Percentiles rank a stretch among this genome's conserved stretches.
Conservation (phyloP, 2,888 invertebrate genomes). For the Tetramorium bicarinatum region DNA sequence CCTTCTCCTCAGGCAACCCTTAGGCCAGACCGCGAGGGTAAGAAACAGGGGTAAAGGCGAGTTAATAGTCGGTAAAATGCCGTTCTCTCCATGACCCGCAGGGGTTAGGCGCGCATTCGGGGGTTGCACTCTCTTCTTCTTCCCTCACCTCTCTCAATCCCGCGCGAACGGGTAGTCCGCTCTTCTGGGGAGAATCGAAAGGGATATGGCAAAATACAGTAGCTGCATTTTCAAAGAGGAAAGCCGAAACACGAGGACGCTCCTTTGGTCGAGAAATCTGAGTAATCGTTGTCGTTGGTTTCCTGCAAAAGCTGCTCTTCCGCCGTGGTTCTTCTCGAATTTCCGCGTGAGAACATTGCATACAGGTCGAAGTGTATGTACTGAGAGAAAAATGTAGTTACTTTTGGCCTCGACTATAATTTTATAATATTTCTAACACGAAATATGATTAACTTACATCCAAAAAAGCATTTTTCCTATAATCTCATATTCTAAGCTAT, state of each 20-base stretch:
- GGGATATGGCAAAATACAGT: constrained; percentile 35
- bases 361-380: too few species aligned
- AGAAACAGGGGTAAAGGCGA: constrained; percentile 85
- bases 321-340: constrained; percentile 48
- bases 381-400: background rate
- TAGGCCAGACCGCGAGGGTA: constrained; percentile 62
- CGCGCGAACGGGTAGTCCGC: constrained; percentile 42
- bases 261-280: constrained; percentile 82
- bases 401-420: too few species aligned
- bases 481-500: too few species aligned
- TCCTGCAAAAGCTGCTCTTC: constrained; percentile 49
- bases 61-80: constrained; percentile 87
- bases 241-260: constrained; percentile 73
- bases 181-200: constrained; percentile 64
- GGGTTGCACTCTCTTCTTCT: constrained; percentile 47
- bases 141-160: constrained; percentile 61
- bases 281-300: constrained; percentile 74
- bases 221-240: constrained; percentile 49
- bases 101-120: constrained; percentile 71
- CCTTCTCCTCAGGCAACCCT: background rate
- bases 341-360: constrained; percentile 59
- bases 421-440: too few species aligned
- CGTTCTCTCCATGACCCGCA: constrained; percentile 85
- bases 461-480: too few species aligned
- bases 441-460: too few species aligned